Percentiles rank a stretch among this genome's conserved stretches.
These are phyloP conservation scores for Carollia perspicillata DNA, from an alignment of 2,113 vertebrate species.

Conservation along the genomic window DNA sequence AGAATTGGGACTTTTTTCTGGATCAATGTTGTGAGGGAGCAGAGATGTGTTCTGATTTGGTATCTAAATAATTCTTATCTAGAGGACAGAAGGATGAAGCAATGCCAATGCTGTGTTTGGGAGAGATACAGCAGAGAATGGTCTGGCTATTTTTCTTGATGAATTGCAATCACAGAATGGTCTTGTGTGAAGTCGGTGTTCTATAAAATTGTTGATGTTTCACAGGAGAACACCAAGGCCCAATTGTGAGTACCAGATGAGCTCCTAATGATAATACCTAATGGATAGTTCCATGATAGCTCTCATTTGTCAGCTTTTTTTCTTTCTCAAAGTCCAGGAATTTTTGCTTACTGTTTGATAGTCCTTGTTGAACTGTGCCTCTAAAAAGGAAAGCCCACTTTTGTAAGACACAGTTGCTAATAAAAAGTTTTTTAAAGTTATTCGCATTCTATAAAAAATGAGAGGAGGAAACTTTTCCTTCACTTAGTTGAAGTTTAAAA, in stretches of 20 bases:
- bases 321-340: neutral
- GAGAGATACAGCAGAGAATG: neutral
- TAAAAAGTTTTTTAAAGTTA: slow-evolving; percentile 12
- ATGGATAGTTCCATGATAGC: neutral
- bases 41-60: neutral
- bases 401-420: neutral
- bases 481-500: neutral
- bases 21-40: neutral
- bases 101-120: neutral
- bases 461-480: neutral
- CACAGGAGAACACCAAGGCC: neutral
- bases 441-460: neutral
- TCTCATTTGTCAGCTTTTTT: neutral
- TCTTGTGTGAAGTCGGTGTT: neutral
- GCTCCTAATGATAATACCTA: neutral
- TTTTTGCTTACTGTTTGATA: neutral
- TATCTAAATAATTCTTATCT: neutral
- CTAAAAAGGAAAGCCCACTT: neutral
- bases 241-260: neutral
- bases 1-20: neutral
- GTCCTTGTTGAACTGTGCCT: neutral
- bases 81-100: neutral
- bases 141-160: neutral
- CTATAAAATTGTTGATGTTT: neutral
- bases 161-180: neutral